Percentiles rank a stretch among this genome's conserved stretches.
These are phyloP conservation scores for Mugil cephalus DNA, from an alignment of 2,113 vertebrate species.

Conservation along the genomic window DNA sequence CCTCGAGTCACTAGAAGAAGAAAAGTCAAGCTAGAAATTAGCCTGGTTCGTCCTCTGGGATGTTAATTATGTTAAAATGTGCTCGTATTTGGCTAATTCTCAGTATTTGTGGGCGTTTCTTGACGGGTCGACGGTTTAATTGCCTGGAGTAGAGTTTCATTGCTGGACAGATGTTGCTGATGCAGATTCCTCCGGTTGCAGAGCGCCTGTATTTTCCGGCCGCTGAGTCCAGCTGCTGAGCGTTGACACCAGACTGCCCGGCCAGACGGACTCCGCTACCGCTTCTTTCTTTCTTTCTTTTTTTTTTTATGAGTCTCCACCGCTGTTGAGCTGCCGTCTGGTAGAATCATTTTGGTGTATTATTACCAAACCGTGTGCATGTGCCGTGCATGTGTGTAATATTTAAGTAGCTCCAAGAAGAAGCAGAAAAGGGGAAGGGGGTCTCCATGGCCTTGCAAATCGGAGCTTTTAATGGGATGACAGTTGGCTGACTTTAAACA, in stretches of 20 bases:
- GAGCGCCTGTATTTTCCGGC: conserved; percentile 18
- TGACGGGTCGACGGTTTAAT: too few relatives aligned
- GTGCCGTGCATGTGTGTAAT: conserved; percentile 25
- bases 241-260: conserved; percentile 57
- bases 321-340: conserved; percentile 48
- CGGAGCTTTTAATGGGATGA: conserved; percentile 38
- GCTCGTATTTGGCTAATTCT: too few relatives aligned
- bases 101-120: too few relatives aligned
- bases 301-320: conserved; percentile 62
- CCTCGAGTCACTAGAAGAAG: too few relatives aligned
- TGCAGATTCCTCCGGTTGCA: conserved; percentile 2
- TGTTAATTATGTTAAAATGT: too few relatives aligned
- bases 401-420: conserved; percentile 40
- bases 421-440: conserved; percentile 36
- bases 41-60: too few relatives aligned
- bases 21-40: too few relatives aligned
- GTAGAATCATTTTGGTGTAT: conserved; percentile 43
- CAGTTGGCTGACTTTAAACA: conserved; percentile 48
- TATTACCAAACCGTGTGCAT: conserved; percentile 41
- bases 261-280: conserved; percentile 53
- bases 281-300: too few relatives aligned
- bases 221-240: conserved; percentile 31
- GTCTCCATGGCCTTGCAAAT: conserved; percentile 39
- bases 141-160: too few relatives aligned
- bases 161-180: background rate